phyloP scores from a whole-genome alignment of 2,888 invertebrate genomes.

The Eupithecia centaureata region DNA sequence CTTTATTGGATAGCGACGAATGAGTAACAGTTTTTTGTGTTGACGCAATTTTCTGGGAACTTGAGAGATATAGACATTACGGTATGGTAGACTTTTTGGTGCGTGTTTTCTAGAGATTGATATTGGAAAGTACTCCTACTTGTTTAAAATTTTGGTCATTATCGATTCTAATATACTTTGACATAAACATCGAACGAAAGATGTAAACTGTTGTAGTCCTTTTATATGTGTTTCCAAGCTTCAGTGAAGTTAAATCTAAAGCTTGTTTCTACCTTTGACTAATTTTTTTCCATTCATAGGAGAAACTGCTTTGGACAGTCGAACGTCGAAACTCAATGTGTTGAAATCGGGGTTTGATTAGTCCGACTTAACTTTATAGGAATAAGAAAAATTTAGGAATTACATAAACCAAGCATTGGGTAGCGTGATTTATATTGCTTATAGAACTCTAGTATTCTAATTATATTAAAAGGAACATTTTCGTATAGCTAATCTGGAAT shows the following conservation, averaged over 20 bases:
- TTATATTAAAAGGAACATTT: neutral
- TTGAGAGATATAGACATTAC: neutral
- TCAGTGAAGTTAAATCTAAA: too few species aligned
- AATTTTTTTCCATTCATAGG: too few species aligned
- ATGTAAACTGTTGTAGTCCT: neutral
- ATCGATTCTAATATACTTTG: neutral
- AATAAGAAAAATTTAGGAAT: too few species aligned
- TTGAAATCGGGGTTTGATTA: too few species aligned
- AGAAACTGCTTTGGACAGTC: too few species aligned
- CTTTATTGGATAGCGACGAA: conserved; percentile 10
- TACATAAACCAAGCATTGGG: too few species aligned
- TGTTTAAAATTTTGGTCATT: neutral
- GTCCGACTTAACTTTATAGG: too few species aligned
- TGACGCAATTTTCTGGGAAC: conserved; percentile 11
- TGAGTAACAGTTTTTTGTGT: conserved; percentile 11
- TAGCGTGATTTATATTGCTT: too few species aligned
- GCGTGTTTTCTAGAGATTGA: neutral
- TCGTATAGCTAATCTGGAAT: neutral
- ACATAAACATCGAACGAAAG: neutral
- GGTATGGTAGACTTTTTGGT: neutral
- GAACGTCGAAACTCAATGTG: too few species aligned
- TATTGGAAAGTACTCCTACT: neutral
- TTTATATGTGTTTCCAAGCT: neutral
- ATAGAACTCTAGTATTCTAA: neutral
- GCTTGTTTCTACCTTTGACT: too few species aligned